Base-by-base conservation (phyloP, 2,888 invertebrate genomes). In the Pristionchus mayeri region DNA sequence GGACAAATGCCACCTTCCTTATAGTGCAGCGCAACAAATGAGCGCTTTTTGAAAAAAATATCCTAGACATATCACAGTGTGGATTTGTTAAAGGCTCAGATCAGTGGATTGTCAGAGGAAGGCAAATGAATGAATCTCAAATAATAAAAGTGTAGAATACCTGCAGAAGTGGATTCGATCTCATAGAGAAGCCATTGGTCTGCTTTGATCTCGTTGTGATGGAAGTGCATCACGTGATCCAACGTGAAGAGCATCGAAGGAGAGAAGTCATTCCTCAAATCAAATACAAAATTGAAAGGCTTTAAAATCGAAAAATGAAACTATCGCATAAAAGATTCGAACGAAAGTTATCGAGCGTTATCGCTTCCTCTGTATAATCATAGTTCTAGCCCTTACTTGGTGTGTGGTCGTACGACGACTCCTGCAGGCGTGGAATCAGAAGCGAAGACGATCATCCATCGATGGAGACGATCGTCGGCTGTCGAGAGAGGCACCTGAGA, bases 121-220 rank as follows among this genome's bases (percentile, higher is more conserved):
- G n/a, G n/a, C n/a, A n/a, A n/a, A n/a, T n/a, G n/a, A n/a, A 44
- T 13, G 44, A 76, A 44, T 24, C 76, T n/a, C 30, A 11, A 67
- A 40, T 21, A 40, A 63, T 13, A n/a, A 13, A 13, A 37, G 34
- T 37, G 44, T 16, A 71, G 57, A 85, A 84, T 84, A 88, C 90
- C 87, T 27, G 92, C 91, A 63, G 86, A 78, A 16, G 88, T 86
- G 11, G 90, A 89, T 24, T 82, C 85, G 30, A 87, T 87, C 85
- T 92, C 92, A 57, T 90, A 92, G 2, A 92, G 88, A 37, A 92
- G 85, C 92, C 92, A 92, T 34, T 92, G 90, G 63, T 92, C 92
- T 9, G 90, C 90, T 44, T 86, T 85, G 27, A 89, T 85, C 21
- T 90, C 86, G 67, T 86, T 67, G 24, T 86, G 34, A 85, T 92